phyloP scores from a whole-genome alignment of 2,888 invertebrate species.

The Cryptosula pallasiana region DNA sequence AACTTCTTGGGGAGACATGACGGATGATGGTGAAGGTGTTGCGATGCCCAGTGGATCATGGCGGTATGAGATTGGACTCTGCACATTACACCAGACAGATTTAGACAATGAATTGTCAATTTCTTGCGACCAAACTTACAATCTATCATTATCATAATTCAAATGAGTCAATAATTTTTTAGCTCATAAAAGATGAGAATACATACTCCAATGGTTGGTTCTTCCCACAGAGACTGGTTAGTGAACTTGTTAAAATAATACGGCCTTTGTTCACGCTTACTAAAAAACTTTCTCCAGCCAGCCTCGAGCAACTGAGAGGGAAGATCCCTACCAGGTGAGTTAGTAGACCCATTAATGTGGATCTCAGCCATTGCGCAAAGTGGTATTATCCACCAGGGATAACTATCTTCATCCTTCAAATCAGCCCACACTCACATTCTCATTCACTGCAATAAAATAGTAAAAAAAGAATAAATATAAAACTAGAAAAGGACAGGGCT shows the following conservation, averaged over 20 bases:
- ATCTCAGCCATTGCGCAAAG: neutral
- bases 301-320: conserved; percentile 70
- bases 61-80: conserved; percentile 7
- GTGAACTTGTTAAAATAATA: conserved; percentile 95
- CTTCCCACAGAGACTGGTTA: conserved; percentile 94
- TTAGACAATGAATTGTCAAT: no score
- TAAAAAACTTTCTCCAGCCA: conserved; percentile 96
- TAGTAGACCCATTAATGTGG: neutral
- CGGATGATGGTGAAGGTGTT: conserved; percentile 30
- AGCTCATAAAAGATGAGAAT: no score
- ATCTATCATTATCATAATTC: no score
- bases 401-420: no score
- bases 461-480: no score
- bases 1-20: conserved; percentile 25
- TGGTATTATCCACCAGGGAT: no score
- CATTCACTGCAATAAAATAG: no score
- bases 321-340: conserved; percentile 51
- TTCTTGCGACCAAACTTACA: no score
- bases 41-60: conserved; percentile 74
- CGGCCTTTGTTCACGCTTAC: conserved; percentile 85
- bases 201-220: conserved; percentile 65
- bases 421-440: no score
- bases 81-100: no score
- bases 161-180: no score
- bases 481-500: no score